Conservation (phyloP, 1,140 invertebrate genomes). For the Caerostris extrusa region DNA sequence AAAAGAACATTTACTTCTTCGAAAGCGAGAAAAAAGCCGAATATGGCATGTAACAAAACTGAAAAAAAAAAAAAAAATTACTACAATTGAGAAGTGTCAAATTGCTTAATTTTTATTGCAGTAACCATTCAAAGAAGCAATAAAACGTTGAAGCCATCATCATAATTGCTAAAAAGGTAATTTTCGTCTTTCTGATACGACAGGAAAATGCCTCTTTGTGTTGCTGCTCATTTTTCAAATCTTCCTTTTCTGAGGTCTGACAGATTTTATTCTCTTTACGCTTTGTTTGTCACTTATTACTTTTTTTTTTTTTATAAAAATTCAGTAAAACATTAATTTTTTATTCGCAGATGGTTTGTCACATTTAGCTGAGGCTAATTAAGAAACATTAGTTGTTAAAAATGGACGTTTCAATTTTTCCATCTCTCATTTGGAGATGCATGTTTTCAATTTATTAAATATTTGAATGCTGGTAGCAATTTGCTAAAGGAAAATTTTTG, state of each 20-base stretch:
- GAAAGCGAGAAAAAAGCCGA: background rate
- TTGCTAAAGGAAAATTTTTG: too few relatives aligned
- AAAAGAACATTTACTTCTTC: background rate
- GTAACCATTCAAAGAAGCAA: background rate
- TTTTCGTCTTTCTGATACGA: background rate
- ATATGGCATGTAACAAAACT: background rate
- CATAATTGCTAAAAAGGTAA: slow-evolving; percentile 37
- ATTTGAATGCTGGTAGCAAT: background rate
- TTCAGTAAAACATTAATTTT: background rate
- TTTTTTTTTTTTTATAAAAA: too few relatives aligned
- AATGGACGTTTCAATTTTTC: background rate
- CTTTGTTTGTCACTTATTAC: background rate
- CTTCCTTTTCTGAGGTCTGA: background rate
- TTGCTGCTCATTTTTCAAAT: slow-evolving; percentile 55
- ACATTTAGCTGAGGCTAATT: slow-evolving; percentile 4
- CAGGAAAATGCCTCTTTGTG: background rate
- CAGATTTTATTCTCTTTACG: background rate
- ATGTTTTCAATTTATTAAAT: background rate
- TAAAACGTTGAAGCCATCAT: slow-evolving; percentile 37
- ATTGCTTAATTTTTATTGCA: slow-evolving; percentile 52
- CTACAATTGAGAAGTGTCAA: slow-evolving; percentile 36
- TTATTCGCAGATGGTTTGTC: background rate
- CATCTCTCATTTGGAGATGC: background rate
- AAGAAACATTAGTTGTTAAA: background rate
- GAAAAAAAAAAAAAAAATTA: slow-evolving; percentile 5